Conservation (phyloP, 2,113 vertebrate genomes). For the Sinocyclocheilus anophthalmus region DNA sequence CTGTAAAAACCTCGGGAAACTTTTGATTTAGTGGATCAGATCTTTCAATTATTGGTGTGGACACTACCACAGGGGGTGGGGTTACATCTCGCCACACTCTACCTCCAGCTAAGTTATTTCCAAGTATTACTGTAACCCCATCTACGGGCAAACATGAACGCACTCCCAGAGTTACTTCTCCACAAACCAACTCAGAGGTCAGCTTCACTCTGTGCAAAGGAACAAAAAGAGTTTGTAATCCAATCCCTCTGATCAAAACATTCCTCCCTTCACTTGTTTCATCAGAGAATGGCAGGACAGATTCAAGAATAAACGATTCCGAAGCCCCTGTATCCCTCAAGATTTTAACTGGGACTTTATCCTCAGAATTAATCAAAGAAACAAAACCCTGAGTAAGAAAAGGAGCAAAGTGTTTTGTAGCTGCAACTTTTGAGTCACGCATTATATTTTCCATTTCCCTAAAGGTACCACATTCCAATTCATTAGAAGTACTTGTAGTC, state of each 20-base stretch:
- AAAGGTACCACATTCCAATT: no score
- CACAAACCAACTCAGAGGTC: no score
- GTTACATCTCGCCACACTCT: background rate
- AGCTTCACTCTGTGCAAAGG: no score
- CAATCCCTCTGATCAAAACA: no score
- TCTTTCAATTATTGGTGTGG: background rate
- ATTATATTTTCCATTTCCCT: no score
- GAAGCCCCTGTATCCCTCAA: background rate
- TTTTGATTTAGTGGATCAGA: no score
- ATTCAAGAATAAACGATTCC: no score
- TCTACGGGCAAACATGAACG: background rate
- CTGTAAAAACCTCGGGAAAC: no score
- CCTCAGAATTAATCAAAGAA: background rate
- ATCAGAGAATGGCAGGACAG: background rate
- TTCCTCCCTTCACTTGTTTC: background rate
- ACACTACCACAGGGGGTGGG: background rate
- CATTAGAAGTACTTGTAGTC: background rate
- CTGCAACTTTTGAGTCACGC: no score
- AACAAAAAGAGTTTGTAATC: no score
- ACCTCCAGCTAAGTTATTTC: background rate
- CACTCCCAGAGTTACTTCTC: background rate
- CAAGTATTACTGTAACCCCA: background rate
- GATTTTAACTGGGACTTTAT: background rate
- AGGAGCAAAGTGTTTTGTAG: background rate
- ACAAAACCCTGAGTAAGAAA: background rate